Percentiles rank a stretch among this genome's conserved stretches.
Evolutionary conservation across 2,888 invertebrate genomes (phyloP).

Genomic region (Cremastinae sp.): DNA sequence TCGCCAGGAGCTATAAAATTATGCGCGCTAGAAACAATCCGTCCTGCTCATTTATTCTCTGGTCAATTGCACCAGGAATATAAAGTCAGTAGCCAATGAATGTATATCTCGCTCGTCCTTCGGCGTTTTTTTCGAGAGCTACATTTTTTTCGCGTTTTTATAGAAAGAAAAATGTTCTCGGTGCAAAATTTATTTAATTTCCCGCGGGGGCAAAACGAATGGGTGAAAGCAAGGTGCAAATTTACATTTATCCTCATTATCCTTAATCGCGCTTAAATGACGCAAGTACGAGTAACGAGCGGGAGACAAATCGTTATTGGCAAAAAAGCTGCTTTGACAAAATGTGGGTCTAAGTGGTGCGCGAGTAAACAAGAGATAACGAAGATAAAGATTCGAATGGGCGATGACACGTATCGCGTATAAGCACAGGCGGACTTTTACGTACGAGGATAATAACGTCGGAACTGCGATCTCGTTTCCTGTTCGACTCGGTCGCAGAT

Average conservation of each 20-base stretch:
- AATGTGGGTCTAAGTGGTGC: constrained; percentile 37
- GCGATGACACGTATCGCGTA: constrained; percentile 48
- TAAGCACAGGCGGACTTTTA: not conserved
- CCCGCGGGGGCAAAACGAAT: too few relatives aligned
- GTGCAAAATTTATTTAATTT: too few relatives aligned
- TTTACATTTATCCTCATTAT: too few relatives aligned
- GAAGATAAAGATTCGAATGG: constrained; percentile 46
- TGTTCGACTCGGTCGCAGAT: constrained; percentile 44
- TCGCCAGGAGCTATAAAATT: constrained; percentile 65
- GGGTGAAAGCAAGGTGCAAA: too few relatives aligned
- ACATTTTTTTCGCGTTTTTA: too few relatives aligned
- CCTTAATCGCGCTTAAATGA: too few relatives aligned
- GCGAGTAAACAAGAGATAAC: constrained; percentile 44
- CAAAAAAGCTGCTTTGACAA: too few relatives aligned
- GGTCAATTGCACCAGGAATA: constrained; percentile 4
- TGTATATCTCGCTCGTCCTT: too few relatives aligned
- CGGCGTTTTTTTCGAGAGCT: too few relatives aligned
- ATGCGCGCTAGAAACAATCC: constrained; percentile 72
- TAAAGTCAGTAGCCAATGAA: not conserved
- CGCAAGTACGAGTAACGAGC: too few relatives aligned
- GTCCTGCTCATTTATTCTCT: constrained; percentile 41
- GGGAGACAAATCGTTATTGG: too few relatives aligned
- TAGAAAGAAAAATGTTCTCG: too few relatives aligned
- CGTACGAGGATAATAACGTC: constrained; percentile 38
- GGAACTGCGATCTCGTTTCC: constrained; percentile 53